These are phyloP conservation scores for Himalopsyche kuldschensis DNA, from an alignment of 2,888 invertebrate species.

Conservation along the genomic window DNA sequence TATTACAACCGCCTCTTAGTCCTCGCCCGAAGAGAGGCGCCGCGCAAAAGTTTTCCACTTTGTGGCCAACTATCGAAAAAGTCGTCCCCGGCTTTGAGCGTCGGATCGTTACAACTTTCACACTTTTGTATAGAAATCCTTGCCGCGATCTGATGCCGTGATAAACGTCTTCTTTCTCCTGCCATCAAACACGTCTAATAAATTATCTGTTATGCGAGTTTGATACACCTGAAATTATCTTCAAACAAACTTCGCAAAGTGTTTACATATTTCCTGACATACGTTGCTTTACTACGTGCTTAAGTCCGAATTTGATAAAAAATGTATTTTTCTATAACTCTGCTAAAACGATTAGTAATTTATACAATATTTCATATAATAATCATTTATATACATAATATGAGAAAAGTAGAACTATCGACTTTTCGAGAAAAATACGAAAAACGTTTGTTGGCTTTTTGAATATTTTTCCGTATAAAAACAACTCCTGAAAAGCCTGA, in stretches of 20 bases:
- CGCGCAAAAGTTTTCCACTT: not conserved
- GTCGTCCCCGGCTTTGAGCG: not conserved
- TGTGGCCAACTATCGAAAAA: constrained; percentile 1
- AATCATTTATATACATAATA: no score
- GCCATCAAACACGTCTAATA: not conserved
- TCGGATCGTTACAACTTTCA: not conserved
- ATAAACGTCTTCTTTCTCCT: not conserved
- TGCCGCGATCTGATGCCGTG: not conserved
- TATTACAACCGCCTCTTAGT: not conserved
- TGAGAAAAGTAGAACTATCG: no score
- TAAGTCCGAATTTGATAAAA: no score
- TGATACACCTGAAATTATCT: not conserved
- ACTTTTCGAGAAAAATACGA: no score
- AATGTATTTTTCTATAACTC: no score
- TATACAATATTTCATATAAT: no score
- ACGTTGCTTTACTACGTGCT: no score
- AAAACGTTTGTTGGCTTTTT: no score
- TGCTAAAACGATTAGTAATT: no score
- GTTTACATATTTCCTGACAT: not conserved
- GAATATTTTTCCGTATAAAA: no score
- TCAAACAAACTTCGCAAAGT: not conserved
- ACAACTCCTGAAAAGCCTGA: no score
- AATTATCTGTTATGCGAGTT: not conserved
- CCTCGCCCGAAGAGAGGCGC: not conserved
- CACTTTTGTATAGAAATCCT: not conserved